Percentiles rank a stretch among this genome's conserved stretches.
phyloP scores from a whole-genome alignment of 2,113 vertebrate genomes.

The Pyxicephalus adspersus region DNA sequence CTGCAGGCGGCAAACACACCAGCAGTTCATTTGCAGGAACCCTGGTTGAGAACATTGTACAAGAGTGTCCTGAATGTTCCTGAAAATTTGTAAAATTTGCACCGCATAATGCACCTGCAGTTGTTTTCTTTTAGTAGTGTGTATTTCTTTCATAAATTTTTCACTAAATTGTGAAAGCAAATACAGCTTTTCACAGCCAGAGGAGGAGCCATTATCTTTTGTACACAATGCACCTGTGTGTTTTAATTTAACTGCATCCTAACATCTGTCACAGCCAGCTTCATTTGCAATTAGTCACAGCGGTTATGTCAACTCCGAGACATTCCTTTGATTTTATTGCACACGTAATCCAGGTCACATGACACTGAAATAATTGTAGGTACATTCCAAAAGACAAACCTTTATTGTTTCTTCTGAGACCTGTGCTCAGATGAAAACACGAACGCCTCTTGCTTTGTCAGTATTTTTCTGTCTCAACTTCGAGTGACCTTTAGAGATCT shows the following conservation, averaged over 20 bases:
- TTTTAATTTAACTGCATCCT: neutral
- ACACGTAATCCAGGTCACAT: neutral
- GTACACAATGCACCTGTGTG: neutral
- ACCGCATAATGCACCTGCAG: too few relatives aligned
- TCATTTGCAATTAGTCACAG: neutral
- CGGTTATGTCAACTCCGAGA: neutral
- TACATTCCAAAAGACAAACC: neutral
- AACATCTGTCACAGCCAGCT: neutral
- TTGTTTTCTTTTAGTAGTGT: too few relatives aligned
- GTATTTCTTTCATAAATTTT: too few relatives aligned
- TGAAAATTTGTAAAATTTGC: too few relatives aligned
- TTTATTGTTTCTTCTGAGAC: neutral
- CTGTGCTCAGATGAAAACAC: neutral
- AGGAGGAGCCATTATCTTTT: neutral
- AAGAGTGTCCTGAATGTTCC: too few relatives aligned
- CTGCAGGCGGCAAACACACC: too few relatives aligned
- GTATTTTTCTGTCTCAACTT: neutral
- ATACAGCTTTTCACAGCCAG: neutral
- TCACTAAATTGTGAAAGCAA: too few relatives aligned
- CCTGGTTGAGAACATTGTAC: too few relatives aligned
- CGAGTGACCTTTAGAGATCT: neutral
- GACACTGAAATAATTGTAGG: neutral
- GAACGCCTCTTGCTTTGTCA: neutral
- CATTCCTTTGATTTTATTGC: neutral
- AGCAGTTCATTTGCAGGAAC: too few relatives aligned